These are phyloP conservation scores for Manduca sexta DNA, from an alignment of 1,140 invertebrate genomes.

Conservation along the genomic window DNA sequence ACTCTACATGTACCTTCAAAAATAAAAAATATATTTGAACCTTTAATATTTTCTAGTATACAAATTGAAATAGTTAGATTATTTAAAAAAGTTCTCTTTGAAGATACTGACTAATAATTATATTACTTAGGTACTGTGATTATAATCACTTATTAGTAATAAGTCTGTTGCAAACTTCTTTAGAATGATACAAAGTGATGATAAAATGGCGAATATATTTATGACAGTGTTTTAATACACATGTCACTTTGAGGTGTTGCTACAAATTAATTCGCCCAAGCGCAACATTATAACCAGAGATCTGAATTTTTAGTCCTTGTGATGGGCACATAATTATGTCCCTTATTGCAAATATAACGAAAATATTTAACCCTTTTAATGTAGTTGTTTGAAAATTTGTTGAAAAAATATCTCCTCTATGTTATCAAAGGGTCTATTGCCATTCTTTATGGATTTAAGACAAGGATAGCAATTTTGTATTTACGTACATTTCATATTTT, in stretches of 20 bases:
- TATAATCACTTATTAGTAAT: conserved; percentile 35
- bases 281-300: too few relatives aligned
- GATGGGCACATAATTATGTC: background rate
- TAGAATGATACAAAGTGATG: conserved; percentile 20
- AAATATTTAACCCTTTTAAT: conserved; percentile 30
- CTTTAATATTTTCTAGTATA: background rate
- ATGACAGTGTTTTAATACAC: conserved; percentile 14
- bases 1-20: too few relatives aligned
- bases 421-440: too few relatives aligned
- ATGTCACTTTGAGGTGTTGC: background rate
- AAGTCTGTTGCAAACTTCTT: conserved; percentile 40
- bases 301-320: background rate
- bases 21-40: background rate
- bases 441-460: too few relatives aligned
- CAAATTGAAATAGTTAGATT: conserved; percentile 24
- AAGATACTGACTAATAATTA: conserved; percentile 32
- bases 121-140: conserved; percentile 33
- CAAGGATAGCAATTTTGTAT: too few relatives aligned
- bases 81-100: conserved; percentile 34
- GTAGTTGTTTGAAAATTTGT: conserved; percentile 30
- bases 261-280: too few relatives aligned
- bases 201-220: conserved; percentile 35
- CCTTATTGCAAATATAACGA: conserved; percentile 2
- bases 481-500: too few relatives aligned
- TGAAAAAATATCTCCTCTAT: conserved; percentile 3